Percentiles rank a stretch among this genome's conserved stretches.
These are phyloP conservation scores for Brachylomia viminalis DNA, from an alignment of 2,888 invertebrate genomes.

Conservation along the genomic window DNA sequence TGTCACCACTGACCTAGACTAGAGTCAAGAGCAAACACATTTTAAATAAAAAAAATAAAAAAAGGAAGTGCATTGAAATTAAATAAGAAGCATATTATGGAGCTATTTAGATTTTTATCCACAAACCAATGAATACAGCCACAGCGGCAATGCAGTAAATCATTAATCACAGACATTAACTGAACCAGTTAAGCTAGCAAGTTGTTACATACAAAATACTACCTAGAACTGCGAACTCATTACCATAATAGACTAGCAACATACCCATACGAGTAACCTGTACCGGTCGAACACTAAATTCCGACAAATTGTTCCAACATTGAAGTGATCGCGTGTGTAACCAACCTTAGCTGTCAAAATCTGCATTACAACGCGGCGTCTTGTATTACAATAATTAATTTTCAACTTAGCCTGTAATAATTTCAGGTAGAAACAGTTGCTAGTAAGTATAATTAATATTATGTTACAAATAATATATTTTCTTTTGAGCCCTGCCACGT, in stretches of 20 bases:
- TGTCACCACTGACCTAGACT: no score
- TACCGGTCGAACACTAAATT: conserved; percentile 42
- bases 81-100: conserved; percentile 31
- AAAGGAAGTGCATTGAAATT: conserved; percentile 28
- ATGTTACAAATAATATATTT: conserved; percentile 74
- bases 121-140: conserved; percentile 24
- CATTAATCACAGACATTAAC: conserved; percentile 29
- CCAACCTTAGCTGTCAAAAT: conserved; percentile 67
- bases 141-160: conserved; percentile 36
- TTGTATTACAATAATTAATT: conserved; percentile 71
- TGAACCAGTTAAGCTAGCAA: conserved; percentile 15
- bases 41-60: no score
- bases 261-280: conserved; percentile 45
- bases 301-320: conserved; percentile 54
- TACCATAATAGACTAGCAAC: conserved; percentile 54
- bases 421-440: conserved; percentile 71
- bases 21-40: no score
- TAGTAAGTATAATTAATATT: conserved; percentile 73
- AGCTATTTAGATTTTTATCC: neutral
- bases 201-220: conserved; percentile 39
- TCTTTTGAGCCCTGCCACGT: conserved; percentile 56
- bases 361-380: conserved; percentile 64
- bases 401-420: conserved; percentile 68
- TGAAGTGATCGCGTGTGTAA: conserved; percentile 51
- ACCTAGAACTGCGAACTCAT: conserved; percentile 28